Base-by-base conservation (phyloP, 2,113 vertebrate genomes). In the Sturnus vulgaris region DNA sequence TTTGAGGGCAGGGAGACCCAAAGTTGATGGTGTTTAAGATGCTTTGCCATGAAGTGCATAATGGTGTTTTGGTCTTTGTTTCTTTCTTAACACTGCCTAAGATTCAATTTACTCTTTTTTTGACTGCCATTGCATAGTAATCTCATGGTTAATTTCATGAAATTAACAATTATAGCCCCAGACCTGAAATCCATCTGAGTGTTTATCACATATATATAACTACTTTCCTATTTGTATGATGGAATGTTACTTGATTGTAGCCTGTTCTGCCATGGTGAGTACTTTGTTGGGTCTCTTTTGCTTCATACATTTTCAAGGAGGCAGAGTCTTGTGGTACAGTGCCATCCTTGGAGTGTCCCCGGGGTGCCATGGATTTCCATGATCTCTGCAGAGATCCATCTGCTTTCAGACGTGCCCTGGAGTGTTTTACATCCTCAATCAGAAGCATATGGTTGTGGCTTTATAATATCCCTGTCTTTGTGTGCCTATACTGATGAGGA, bases 281-380 rank as follows among this genome's bases (percentile, higher is more conserved):
- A 8, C 20, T 88, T 53, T 33, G 20, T 42, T 12, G 19, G 22
- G 31, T 31, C 23, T 40, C 55, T 79, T 84, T 63, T 1, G 6
- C 30, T 17, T n/a, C 12, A 2, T 20, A 16, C 0, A 0, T 55
- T 75, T 87, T 73, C 25, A 80, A 42, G 63, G n/a, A n/a, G 15
- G 25, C 9, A 12, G 8, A 77, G 13, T 52, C 24, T 73, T 21
- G 18, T 49, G 50, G 12, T 60, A 6, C 25, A 46, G 17, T 53
- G 33, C 8, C 33, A 30, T 84, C 47, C 33, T 65, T 35, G 42
- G 31, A 46, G n/a, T 22, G 37, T 63, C 21, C 30, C 28, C 0
- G 2, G 28, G 17, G 7, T 40, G 52, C 35, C 4, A 6, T 37
- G 66, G 23, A 35, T 73, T 68, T 80, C 39, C 37, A 37, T 44